Percentiles rank a stretch among this genome's conserved stretches.
Conservation (phyloP, 2,888 invertebrate genomes). For the Schizotus pectinicornis region DNA sequence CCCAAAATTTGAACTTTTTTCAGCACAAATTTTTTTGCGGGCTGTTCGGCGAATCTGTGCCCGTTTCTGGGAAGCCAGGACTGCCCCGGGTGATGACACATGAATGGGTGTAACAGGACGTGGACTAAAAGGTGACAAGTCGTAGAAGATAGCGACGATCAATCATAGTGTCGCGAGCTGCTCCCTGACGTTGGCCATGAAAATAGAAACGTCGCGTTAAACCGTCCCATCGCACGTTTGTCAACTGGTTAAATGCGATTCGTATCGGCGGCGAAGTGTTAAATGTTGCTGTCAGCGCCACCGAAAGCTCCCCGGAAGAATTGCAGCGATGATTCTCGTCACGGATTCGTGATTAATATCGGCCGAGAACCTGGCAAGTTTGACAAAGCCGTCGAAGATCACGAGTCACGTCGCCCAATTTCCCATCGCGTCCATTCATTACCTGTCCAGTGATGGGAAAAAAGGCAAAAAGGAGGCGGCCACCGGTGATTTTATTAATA, state of each 20-base stretch:
- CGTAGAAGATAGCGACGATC: constrained; percentile 29
- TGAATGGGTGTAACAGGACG: constrained; percentile 26
- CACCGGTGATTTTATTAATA: constrained; percentile 38
- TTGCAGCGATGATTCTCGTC: too few relatives aligned
- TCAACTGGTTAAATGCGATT: constrained; percentile 33
- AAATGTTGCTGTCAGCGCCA: constrained; percentile 1
- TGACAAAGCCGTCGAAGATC: constrained; percentile 29
- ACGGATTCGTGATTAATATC: constrained; percentile 14
- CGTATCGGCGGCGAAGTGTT: constrained; percentile 20
- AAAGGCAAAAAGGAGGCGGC: constrained; percentile 22
- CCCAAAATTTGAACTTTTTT: too few relatives aligned
- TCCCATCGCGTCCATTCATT: constrained; percentile 31
- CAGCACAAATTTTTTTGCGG: neutral
- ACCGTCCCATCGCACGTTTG: constrained; percentile 31
- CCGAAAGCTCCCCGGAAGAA: too few relatives aligned
- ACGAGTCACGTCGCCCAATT: constrained; percentile 37
- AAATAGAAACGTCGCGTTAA: constrained; percentile 33
- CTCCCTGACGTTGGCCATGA: constrained; percentile 2
- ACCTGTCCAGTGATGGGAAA: constrained; percentile 3
- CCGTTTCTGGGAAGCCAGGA: constrained; percentile 2
- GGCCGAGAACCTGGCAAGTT: constrained; percentile 8
- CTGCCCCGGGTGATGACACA: constrained; percentile 23
- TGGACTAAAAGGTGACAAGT: constrained; percentile 29
- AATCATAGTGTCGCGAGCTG: constrained; percentile 29
- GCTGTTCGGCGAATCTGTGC: constrained; percentile 4